Evolutionary conservation across 1,140 invertebrate genomes (phyloP).

Genomic region (Zaprionus kolodkinae): DNA sequence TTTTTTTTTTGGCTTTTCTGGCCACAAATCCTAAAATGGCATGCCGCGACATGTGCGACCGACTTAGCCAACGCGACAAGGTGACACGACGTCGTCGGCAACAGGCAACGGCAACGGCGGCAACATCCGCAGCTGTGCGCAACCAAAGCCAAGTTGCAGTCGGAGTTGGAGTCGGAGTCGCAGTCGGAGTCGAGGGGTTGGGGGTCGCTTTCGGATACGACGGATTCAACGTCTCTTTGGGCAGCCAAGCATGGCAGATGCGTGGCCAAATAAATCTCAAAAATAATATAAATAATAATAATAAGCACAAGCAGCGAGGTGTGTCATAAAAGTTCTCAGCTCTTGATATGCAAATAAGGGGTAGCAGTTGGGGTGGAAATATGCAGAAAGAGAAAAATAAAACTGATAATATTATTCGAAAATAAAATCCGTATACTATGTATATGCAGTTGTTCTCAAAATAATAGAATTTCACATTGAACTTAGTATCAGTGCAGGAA

Average conservation of each 20-base stretch:
- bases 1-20: constrained; percentile 40
- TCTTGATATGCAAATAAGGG: not conserved
- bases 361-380: not conserved
- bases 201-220: constrained; percentile 22
- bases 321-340: not conserved
- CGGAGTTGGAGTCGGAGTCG: constrained; percentile 32
- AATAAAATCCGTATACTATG: too few species aligned
- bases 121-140: constrained; percentile 49
- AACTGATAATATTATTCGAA: too few species aligned
- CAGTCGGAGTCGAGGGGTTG: constrained; percentile 33
- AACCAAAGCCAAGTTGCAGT: constrained; percentile 40
- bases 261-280: constrained; percentile 70
- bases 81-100: constrained; percentile 54
- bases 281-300: constrained; percentile 72
- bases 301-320: constrained; percentile 38
- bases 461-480: too few species aligned
- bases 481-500: too few species aligned
- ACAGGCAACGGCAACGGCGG: constrained; percentile 7
- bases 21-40: constrained; percentile 80
- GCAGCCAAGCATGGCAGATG: constrained; percentile 65
- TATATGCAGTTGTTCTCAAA: too few species aligned
- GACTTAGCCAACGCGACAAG: constrained; percentile 73
- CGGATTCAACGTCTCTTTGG: constrained; percentile 14
- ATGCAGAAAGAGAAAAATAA: not conserved
- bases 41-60: constrained; percentile 79